Evolutionary conservation across 2,888 invertebrate species (phyloP), one percentile per base, ranked within the genome.

Genomic region (Microctonus aethiopoides): DNA sequence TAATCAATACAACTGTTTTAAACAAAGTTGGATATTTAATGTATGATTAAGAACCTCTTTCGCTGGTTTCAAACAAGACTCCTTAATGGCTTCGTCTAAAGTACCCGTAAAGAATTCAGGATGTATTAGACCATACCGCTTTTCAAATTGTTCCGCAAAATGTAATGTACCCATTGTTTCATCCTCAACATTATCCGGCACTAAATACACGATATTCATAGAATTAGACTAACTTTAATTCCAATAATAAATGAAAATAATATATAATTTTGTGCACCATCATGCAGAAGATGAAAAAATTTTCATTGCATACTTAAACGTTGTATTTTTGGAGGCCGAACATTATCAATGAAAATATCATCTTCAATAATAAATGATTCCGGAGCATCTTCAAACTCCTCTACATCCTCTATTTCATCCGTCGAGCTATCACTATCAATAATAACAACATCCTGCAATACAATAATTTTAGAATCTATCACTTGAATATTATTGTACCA

Each of bases 61-160:
- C 70, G 97, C 96, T 71, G 95, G 94, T 87, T 93, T 94, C 77
- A 93, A 90, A 84, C 96, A 95, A 29, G 97, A 95, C 87, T 96
- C 95, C 84, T 94, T 94, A 72, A 97, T 90, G 60, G 97, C 97
- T 86, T 95, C 94, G 76, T 96, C 96, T 70, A 98, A 89, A 32
- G 94, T 93, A 46, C 98, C 97, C 79, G 95, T 94, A 88, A 94
- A 98, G 88, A 98, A 98, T 79, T 93, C 91, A 1, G 98, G 97
- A 87, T 94, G 94, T 79, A 92, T 91, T 57, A 92, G 92, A 0
- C 97, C 97, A 87, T 96, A 96, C 74, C 97, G 91, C 77, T 91
- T 89, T 67, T 92, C 91, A 88, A 97, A 98, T 80, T 95, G 94
- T 77, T 93, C 92, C 39, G 93, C 91, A 88, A 98, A 98, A 87